Conservation (phyloP, 2,888 invertebrate species). For the Sphaerophoria rueppellii region DNA sequence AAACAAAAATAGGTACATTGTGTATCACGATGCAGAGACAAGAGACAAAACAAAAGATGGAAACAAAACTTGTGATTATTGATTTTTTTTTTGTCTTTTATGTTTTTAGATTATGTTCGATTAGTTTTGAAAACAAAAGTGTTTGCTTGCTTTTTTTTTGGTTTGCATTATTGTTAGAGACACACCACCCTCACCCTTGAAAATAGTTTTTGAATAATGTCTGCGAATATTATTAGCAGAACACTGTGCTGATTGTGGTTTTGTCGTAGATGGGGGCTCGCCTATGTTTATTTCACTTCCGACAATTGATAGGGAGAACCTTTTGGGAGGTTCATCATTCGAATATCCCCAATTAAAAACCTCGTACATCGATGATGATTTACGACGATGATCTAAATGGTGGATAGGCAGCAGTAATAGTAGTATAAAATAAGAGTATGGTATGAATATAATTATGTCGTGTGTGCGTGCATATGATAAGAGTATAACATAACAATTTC, state of each 20-base stretch:
- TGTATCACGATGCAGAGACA: constrained; percentile 69
- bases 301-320: constrained; percentile 81
- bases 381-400: constrained; percentile 82
- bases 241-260: constrained; percentile 68
- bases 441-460: constrained; percentile 52
- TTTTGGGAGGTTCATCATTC: constrained; percentile 82
- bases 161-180: no score
- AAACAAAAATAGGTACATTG: constrained; percentile 8
- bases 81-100: constrained; percentile 27
- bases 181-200: constrained; percentile 81
- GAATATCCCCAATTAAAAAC: constrained; percentile 86
- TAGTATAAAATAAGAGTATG: constrained; percentile 42
- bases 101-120: constrained; percentile 23
- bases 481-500: constrained; percentile 71
- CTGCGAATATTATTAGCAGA: constrained; percentile 78
- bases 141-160: constrained; percentile 41
- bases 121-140: constrained; percentile 64
- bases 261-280: constrained; percentile 77
- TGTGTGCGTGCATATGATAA: constrained; percentile 74
- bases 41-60: constrained; percentile 31
- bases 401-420: constrained; percentile 64
- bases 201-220: constrained; percentile 77
- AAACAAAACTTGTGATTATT: constrained; percentile 49
- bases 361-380: constrained; percentile 89
- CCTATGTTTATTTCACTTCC: constrained; percentile 82